Evolutionary conservation across 2,797 vertebrate genomes (phyloP).

Genomic region (Enteromius argenteus): DNA sequence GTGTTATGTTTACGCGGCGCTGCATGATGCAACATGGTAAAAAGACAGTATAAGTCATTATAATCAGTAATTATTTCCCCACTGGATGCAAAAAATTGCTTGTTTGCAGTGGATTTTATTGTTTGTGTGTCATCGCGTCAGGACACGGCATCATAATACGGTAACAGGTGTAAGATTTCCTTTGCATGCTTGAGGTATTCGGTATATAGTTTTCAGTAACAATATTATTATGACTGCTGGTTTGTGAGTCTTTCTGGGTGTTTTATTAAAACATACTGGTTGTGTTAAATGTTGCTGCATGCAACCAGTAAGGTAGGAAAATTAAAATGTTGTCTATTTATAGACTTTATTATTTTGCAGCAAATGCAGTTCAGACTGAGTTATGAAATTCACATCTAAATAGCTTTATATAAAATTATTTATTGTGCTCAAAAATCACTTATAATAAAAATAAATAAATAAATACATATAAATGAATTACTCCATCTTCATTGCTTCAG

Average conservation of each 20-base stretch:
- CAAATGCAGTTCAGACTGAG: background rate
- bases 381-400: background rate
- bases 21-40: too few relatives aligned
- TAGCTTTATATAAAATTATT: background rate
- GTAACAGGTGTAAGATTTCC: too few relatives aligned
- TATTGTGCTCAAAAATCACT: background rate
- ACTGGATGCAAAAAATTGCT: too few relatives aligned
- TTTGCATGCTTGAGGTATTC: too few relatives aligned
- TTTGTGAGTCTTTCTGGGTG: background rate
- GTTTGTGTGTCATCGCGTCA: too few relatives aligned
- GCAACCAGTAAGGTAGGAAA: background rate
- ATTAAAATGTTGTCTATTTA: background rate
- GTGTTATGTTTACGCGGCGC: too few relatives aligned
- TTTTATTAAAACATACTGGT: background rate
- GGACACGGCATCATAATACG: too few relatives aligned
- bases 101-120: too few relatives aligned
- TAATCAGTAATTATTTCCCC: too few relatives aligned
- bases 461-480: background rate
- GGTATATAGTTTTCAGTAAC: background rate
- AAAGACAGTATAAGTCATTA: too few relatives aligned
- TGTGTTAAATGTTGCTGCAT: background rate
- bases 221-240: background rate
- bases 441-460: background rate
- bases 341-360: background rate
- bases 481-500: background rate